A percentile compares a stretch with the other conserved stretches of the same genome.
These are phyloP conservation scores for Pterocles burchelli DNA, from an alignment of 2,113 vertebrate species.

Conservation along the genomic window DNA sequence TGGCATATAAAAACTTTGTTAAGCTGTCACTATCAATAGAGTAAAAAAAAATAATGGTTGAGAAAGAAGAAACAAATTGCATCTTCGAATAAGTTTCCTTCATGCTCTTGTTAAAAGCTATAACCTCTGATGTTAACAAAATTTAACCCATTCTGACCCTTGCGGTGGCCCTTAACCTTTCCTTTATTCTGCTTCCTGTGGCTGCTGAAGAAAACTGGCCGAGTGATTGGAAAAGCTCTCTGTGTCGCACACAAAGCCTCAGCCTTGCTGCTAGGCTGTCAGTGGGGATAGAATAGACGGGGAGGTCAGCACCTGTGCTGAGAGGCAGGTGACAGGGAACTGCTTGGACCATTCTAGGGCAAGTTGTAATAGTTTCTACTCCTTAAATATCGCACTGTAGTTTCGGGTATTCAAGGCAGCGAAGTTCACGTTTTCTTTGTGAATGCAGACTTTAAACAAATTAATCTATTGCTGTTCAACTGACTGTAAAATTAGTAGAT, in stretches of 20 bases:
- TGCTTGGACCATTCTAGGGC: conserved; percentile 64
- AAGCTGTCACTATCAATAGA: conserved; percentile 81
- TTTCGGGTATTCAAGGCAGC: conserved; percentile 83
- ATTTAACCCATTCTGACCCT: conserved; percentile 81
- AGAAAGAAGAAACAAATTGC: conserved; percentile 86
- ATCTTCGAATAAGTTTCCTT: conserved; percentile 78
- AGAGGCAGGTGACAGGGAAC: conserved; percentile 87
- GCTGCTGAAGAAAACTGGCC: conserved; percentile 69
- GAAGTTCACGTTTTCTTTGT: conserved; percentile 88
- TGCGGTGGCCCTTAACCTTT: conserved; percentile 76
- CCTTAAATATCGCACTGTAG: conserved; percentile 72
- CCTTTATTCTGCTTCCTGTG: conserved; percentile 82
- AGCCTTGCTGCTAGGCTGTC: conserved; percentile 68
- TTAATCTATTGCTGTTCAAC: conserved; percentile 92
- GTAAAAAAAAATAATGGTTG: conserved; percentile 71
- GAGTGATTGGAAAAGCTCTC: conserved; percentile 73
- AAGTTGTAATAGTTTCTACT: conserved; percentile 75
- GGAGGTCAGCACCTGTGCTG: conserved; percentile 83
- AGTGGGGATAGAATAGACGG: conserved; percentile 69
- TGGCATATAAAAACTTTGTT: conserved; percentile 81
- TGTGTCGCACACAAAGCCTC: conserved; percentile 79
- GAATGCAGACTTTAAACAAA: conserved; percentile 88
- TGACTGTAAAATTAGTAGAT: conserved; percentile 95
- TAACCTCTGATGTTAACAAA: conserved; percentile 82
- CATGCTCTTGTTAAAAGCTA: conserved; percentile 83